These are phyloP conservation scores for Nebria salina DNA, from an alignment of 2,888 invertebrate genomes.

Conservation along the genomic window DNA sequence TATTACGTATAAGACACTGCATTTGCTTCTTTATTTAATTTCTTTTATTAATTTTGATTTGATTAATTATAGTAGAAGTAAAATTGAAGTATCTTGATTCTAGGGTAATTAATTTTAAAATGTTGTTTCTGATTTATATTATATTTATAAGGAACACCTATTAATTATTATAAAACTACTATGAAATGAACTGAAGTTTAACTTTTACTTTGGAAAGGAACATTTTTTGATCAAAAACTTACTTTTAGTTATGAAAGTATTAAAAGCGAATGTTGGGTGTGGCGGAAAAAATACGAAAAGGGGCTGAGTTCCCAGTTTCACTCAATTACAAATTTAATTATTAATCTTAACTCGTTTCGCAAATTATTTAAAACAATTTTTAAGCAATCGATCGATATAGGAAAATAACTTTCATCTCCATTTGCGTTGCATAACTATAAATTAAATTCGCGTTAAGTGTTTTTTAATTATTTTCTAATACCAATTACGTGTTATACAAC, in stretches of 20 bases:
- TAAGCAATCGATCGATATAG: too few relatives aligned
- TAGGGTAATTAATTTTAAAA: background rate
- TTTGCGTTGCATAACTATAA: too few relatives aligned
- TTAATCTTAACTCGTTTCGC: background rate
- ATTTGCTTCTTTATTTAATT: too few relatives aligned
- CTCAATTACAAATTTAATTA: background rate
- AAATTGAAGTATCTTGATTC: too few relatives aligned
- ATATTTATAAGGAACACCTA: background rate
- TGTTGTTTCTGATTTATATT: background rate
- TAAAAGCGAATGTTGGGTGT: conserved; percentile 1
- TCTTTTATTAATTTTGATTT: too few relatives aligned
- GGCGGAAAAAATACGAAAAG: background rate
- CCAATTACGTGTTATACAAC: too few relatives aligned
- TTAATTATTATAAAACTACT: background rate
- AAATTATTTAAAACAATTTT: too few relatives aligned
- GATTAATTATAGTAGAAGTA: too few relatives aligned
- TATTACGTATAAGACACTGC: too few relatives aligned
- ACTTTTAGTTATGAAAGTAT: conserved; percentile 1
- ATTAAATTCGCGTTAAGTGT: too few relatives aligned
- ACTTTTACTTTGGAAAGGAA: background rate
- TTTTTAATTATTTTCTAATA: too few relatives aligned
- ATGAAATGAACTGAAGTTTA: background rate
- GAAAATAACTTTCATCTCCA: too few relatives aligned
- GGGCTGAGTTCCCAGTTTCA: background rate
- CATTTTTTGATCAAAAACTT: background rate